Evolutionary conservation across 2,797 vertebrate genomes (phyloP).

Genomic region (Poeciliopsis turneri): DNA sequence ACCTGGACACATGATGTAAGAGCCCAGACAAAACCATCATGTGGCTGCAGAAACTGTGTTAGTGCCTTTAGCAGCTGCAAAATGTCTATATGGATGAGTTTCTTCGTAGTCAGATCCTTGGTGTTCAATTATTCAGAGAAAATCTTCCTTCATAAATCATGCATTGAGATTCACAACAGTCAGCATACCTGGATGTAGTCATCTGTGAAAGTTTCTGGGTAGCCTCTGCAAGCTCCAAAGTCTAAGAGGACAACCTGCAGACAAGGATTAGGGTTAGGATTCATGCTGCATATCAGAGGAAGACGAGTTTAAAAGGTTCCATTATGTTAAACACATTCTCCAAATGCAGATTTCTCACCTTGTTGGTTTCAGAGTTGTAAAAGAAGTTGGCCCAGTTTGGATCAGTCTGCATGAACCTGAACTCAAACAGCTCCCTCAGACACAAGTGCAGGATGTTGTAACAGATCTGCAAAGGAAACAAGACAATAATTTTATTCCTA

Average conservation of each 20-base stretch:
- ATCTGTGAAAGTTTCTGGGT: slow-evolving; percentile 86
- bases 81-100: neutral
- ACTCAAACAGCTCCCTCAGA: slow-evolving; percentile 90
- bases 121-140: slow-evolving; percentile 38
- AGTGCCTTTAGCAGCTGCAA: neutral
- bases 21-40: neutral
- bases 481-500: slow-evolving; percentile 3
- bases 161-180: slow-evolving; percentile 4
- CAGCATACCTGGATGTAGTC: slow-evolving; percentile 87
- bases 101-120: neutral
- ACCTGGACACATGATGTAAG: slow-evolving; percentile 74
- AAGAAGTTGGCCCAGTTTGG: slow-evolving; percentile 96
- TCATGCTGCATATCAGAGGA: neutral
- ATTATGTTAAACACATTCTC: neutral
- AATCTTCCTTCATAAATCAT: slow-evolving; percentile 41
- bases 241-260: slow-evolving; percentile 86
- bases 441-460: slow-evolving; percentile 87
- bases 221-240: slow-evolving; percentile 88
- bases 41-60: neutral
- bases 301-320: neutral
- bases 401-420: slow-evolving; percentile 94
- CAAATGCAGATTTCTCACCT: slow-evolving; percentile 68
- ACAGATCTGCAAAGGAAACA: slow-evolving; percentile 79
- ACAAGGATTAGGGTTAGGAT: neutral
- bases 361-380: slow-evolving; percentile 83